Conservation (phyloP, 2,797 vertebrate genomes). For the Tenualosa ilisha region DNA sequence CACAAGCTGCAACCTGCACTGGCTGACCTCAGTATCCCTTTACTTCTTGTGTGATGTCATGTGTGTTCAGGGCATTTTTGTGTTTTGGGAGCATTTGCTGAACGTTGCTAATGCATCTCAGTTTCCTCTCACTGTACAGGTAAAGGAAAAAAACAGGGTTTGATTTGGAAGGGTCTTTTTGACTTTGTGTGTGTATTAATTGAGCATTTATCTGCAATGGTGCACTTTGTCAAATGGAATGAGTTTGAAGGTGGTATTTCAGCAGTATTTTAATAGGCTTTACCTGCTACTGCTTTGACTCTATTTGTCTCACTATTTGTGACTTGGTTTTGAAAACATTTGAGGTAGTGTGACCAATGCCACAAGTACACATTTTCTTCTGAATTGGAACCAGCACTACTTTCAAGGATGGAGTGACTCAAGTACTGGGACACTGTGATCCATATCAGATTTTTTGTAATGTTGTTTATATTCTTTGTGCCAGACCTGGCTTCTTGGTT, state of each 20-base stretch:
- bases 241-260: neutral
- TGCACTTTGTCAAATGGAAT: neutral
- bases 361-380: neutral
- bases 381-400: constrained; percentile 1
- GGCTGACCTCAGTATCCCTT: neutral
- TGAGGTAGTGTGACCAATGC: neutral
- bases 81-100: neutral
- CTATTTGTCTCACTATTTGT: neutral
- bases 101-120: neutral
- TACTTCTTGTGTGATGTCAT: neutral
- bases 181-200: neutral
- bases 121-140: neutral
- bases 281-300: neutral
- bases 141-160: neutral
- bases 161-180: neutral
- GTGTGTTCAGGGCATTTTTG: neutral
- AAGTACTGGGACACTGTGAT: neutral
- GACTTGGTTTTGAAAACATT: neutral
- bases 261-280: neutral
- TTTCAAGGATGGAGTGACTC: constrained; percentile 10
- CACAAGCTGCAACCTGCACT: neutral
- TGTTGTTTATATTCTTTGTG: neutral
- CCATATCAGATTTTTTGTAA: neutral
- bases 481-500: neutral
- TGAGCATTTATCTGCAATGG: neutral